These are phyloP conservation scores for Trematocara stigmaticum DNA, from an alignment of 2,113 vertebrate genomes.

Conservation along the genomic window DNA sequence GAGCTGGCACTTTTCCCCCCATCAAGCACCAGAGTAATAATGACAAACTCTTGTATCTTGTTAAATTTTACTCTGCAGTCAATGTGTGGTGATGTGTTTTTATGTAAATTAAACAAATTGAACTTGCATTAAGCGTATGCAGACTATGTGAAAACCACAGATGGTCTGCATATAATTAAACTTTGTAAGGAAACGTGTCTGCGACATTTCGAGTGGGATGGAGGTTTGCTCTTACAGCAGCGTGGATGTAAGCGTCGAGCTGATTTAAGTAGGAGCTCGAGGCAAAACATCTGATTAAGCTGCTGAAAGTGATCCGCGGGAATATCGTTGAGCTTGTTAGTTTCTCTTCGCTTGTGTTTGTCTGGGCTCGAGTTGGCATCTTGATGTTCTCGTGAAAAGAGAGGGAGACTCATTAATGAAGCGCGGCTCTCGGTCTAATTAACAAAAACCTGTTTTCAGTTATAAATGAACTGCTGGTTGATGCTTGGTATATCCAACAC, in stretches of 20 bases:
- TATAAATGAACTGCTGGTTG: not conserved
- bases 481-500: not conserved
- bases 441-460: not conserved
- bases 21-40: not conserved
- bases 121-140: slow-evolving; percentile 11
- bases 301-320: not conserved
- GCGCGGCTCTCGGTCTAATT: not conserved
- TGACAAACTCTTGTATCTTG: slow-evolving; percentile 6
- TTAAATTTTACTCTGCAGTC: not conserved
- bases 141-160: slow-evolving; percentile 8
- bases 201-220: slow-evolving; percentile 9
- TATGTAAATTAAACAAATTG: slow-evolving; percentile 22
- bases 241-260: not conserved
- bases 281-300: not conserved
- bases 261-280: not conserved
- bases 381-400: not conserved
- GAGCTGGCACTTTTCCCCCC: not conserved
- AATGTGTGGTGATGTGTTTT: not conserved
- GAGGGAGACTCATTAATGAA: not conserved
- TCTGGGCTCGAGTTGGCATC: not conserved
- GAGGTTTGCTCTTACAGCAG: not conserved
- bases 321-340: not conserved
- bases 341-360: not conserved
- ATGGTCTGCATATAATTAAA: slow-evolving; percentile 39
- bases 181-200: not conserved